Conservation (phyloP, 2,888 invertebrate genomes). For the Drosophila pegasa region DNA sequence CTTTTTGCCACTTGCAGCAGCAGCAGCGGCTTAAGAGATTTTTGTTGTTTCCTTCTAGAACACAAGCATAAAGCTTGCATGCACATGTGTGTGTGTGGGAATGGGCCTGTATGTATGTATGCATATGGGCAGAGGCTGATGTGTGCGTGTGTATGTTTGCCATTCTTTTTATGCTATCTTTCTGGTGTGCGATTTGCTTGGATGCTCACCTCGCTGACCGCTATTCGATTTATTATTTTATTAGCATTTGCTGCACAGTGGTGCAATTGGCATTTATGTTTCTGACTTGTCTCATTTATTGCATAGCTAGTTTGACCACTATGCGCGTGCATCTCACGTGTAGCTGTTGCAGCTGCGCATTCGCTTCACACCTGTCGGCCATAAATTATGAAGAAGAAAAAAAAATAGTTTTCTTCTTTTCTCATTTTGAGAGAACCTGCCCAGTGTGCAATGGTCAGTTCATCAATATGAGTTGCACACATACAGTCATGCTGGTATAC, state of each 20-base stretch:
- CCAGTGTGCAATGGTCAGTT: slow-evolving; percentile 65
- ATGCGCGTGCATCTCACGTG: slow-evolving; percentile 65
- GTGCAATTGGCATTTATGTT: slow-evolving; percentile 26
- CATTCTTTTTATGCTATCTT: slow-evolving; percentile 63
- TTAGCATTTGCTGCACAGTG: slow-evolving; percentile 72
- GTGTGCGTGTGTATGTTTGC: slow-evolving; percentile 36
- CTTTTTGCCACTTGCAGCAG: slow-evolving; percentile 42
- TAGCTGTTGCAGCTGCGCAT: slow-evolving; percentile 61
- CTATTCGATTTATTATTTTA: slow-evolving; percentile 77
- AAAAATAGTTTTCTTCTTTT: slow-evolving; percentile 15
- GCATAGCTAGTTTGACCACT: slow-evolving; percentile 36
- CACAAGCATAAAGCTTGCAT: slow-evolving; percentile 11
- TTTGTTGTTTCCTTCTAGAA: slow-evolving; percentile 64
- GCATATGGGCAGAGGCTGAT: slow-evolving; percentile 4
- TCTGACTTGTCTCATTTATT: neutral
- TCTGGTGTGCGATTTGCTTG: slow-evolving; percentile 64
- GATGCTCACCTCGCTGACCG: slow-evolving; percentile 67
- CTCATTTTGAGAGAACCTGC: slow-evolving; percentile 27
- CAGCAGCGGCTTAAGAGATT: slow-evolving; percentile 61
- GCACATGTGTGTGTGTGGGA: slow-evolving; percentile 45
- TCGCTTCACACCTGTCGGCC: slow-evolving; percentile 72
- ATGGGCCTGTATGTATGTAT: slow-evolving; percentile 20
- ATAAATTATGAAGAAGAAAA: slow-evolving; percentile 58
- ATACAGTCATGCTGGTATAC: slow-evolving; percentile 26
- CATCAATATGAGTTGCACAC: slow-evolving; percentile 47